A percentile compares a stretch with the other conserved stretches of the same genome.
Evolutionary conservation across 2,888 invertebrate genomes (phyloP).

Genomic region (Oligia strigilis): DNA sequence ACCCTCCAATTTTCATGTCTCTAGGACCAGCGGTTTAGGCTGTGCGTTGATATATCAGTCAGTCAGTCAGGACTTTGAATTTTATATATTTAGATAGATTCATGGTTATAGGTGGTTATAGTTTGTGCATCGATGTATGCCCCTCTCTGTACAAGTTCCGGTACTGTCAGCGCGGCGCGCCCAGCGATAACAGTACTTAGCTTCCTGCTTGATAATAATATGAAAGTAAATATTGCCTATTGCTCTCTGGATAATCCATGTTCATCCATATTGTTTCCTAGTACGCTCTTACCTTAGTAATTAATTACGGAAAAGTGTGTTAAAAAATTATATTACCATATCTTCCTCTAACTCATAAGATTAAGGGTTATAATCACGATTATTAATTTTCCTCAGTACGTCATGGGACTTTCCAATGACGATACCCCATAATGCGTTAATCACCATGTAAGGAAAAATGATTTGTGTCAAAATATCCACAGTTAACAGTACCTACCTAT

Average conservation of each 20-base stretch:
- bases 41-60: too few relatives aligned
- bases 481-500: background rate
- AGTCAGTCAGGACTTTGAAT: too few relatives aligned
- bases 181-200: too few relatives aligned
- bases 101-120: too few relatives aligned
- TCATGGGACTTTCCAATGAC: background rate
- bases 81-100: too few relatives aligned
- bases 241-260: background rate
- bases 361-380: background rate
- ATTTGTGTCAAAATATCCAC: background rate
- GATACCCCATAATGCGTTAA: background rate
- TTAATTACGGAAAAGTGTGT: background rate
- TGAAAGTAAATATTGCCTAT: background rate
- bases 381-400: background rate
- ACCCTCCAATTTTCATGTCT: too few relatives aligned
- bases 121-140: too few relatives aligned
- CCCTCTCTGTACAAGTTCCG: too few relatives aligned
- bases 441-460: background rate
- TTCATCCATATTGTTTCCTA: background rate
- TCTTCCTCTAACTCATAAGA: background rate
- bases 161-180: too few relatives aligned
- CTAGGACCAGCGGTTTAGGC: too few relatives aligned
- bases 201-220: too few relatives aligned
- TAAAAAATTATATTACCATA: background rate
- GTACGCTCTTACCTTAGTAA: background rate